Percentiles rank a stretch among this genome's conserved stretches.
Conservation (phyloP, 2,113 vertebrate species). For the Psittacara wagleri region DNA sequence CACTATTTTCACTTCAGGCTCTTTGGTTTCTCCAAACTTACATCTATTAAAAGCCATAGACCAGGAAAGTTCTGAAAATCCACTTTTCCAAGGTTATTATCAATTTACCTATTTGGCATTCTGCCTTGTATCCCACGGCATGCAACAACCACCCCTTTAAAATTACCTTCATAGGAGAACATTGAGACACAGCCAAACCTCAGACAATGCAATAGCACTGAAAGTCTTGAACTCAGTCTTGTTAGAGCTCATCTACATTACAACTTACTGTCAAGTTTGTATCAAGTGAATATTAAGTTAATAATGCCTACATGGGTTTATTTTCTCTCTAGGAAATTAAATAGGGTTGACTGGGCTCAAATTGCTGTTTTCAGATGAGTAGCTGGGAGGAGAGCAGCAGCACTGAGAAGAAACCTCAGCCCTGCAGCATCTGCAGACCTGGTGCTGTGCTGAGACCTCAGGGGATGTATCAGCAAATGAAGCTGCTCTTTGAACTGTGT, state of each 20-base stretch:
- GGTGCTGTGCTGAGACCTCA: not conserved
- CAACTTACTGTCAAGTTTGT: not conserved
- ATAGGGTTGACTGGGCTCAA: not conserved
- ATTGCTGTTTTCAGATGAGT: not conserved
- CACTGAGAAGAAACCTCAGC: not conserved
- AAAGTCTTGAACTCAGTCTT: not conserved
- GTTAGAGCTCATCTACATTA: not conserved
- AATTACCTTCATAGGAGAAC: not conserved
- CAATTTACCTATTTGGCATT: not conserved
- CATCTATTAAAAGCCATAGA: rapidly evolving
- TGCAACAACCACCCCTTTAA: not conserved
- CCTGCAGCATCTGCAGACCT: not conserved
- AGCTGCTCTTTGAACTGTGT: not conserved
- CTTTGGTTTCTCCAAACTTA: not conserved
- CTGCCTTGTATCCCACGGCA: not conserved
- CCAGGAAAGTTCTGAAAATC: not conserved
- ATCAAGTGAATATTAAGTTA: not conserved
- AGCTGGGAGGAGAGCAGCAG: not conserved
- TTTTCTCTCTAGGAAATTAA: constrained; percentile 18
- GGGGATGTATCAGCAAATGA: not conserved
- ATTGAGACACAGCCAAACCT: not conserved
- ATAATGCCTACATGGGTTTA: not conserved
- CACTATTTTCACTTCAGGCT: not conserved
- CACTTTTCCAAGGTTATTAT: not conserved
- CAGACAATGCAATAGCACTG: not conserved